Evolutionary conservation across 2,797 vertebrate genomes (phyloP).

Genomic region (Antrozous pallidus): DNA sequence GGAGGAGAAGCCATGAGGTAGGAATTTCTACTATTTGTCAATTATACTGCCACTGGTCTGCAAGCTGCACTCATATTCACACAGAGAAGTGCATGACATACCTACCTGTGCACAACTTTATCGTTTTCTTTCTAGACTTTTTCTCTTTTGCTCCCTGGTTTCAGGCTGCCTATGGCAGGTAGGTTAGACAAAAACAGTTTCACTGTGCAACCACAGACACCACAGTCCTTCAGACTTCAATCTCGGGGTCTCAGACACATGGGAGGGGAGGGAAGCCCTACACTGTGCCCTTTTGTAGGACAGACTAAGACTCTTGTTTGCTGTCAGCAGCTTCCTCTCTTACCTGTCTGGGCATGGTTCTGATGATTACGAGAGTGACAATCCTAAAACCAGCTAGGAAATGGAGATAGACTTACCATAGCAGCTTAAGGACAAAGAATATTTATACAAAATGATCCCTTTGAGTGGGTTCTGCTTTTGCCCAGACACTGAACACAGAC

Average conservation of each 20-base stretch:
- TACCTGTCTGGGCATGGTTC: neutral
- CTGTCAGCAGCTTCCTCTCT: neutral
- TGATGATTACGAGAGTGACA: neutral
- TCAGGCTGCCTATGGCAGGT: neutral
- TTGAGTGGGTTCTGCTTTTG: neutral
- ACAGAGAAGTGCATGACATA: accelerated
- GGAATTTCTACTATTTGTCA: neutral
- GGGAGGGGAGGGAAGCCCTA: neutral
- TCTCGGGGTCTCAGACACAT: neutral
- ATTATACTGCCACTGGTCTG: accelerated
- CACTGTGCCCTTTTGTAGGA: neutral
- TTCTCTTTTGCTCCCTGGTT: neutral
- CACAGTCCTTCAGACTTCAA: neutral
- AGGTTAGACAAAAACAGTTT: neutral
- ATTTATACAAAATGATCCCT: neutral
- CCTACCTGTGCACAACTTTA: no score
- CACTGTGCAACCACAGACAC: no score
- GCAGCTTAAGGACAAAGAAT: neutral
- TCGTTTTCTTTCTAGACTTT: neutral
- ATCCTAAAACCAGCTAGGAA: neutral
- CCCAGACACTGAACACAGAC: neutral
- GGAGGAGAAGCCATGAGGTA: neutral
- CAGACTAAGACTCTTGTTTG: neutral
- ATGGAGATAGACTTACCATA: neutral
- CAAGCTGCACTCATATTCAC: neutral